Evolutionary conservation across 2,113 vertebrate genomes (phyloP).

Genomic region (Podilymbus podiceps): DNA sequence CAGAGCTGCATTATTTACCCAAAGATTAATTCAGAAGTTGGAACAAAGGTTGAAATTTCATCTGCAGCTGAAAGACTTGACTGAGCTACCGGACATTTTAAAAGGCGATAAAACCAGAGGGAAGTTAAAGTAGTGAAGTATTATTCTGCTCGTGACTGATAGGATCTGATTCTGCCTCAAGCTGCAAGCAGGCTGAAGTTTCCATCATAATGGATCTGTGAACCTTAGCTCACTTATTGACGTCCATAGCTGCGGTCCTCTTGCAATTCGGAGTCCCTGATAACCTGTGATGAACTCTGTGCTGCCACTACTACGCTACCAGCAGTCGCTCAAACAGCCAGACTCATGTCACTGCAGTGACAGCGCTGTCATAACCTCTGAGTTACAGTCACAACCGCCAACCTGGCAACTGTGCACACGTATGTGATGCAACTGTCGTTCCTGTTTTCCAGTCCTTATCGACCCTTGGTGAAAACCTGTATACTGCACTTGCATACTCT

Average conservation of each 20-base stretch:
- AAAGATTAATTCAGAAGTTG: not conserved
- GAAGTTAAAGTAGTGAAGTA: not conserved
- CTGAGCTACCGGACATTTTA: not conserved
- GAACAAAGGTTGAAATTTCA: not conserved
- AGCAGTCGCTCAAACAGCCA: not conserved
- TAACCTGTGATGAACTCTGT: not conserved
- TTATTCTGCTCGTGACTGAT: not conserved
- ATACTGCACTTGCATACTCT: not conserved
- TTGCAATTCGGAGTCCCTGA: accelerated
- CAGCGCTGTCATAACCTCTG: not conserved
- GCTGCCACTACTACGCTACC: not conserved
- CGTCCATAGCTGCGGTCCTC: not conserved
- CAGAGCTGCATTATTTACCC: not conserved
- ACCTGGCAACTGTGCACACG: not conserved
- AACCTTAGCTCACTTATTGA: not conserved
- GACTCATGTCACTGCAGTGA: not conserved
- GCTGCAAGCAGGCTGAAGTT: not conserved
- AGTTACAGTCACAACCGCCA: not conserved
- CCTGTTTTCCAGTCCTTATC: not conserved
- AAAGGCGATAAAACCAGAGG: not conserved
- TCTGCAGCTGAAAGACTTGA: not conserved
- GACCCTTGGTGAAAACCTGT: not conserved
- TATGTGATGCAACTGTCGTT: not conserved
- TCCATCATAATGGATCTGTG: not conserved
- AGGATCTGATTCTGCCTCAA: not conserved